These are phyloP conservation scores for Peromyscus californicus DNA, from an alignment of 2,113 vertebrate genomes.

Conservation along the genomic window DNA sequence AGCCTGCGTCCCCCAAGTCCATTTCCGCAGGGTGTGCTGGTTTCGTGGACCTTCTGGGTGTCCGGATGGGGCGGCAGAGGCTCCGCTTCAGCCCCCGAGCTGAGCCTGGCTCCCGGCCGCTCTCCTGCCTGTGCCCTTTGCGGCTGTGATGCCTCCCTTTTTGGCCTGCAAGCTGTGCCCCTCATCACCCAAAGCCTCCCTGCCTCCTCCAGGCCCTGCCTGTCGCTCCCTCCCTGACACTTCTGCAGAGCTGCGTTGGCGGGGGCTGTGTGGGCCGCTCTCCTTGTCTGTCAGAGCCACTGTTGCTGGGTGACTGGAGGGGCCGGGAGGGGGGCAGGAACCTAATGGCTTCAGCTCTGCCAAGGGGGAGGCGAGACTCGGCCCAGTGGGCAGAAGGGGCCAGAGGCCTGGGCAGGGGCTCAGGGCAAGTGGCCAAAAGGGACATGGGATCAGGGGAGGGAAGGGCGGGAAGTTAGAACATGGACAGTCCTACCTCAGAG, in stretches of 20 bases:
- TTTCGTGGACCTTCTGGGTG: background rate
- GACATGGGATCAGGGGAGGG: background rate
- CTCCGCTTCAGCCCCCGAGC: background rate
- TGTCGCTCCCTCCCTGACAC: background rate
- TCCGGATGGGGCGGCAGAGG: background rate
- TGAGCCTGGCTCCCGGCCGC: accelerated
- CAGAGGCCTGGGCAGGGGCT: background rate
- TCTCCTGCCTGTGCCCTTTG: background rate
- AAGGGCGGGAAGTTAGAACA: background rate
- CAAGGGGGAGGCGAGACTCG: background rate
- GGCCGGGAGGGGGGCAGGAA: background rate
- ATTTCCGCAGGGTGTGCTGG: background rate
- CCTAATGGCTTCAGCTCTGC: background rate
- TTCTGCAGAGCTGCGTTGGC: slow-evolving; percentile 67
- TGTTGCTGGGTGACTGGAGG: slow-evolving; percentile 73
- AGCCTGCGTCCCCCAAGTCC: background rate
- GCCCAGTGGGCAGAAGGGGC: background rate
- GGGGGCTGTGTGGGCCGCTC: slow-evolving; percentile 58
- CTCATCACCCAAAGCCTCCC: background rate
- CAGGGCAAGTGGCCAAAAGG: background rate
- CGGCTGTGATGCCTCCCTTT: no score
- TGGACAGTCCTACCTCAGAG: background rate
- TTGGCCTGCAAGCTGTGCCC: background rate
- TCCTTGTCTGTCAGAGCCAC: background rate
- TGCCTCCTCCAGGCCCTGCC: background rate